Evolutionary conservation across 2,113 vertebrate species (phyloP).

Genomic region (Ammodytes dubius): DNA sequence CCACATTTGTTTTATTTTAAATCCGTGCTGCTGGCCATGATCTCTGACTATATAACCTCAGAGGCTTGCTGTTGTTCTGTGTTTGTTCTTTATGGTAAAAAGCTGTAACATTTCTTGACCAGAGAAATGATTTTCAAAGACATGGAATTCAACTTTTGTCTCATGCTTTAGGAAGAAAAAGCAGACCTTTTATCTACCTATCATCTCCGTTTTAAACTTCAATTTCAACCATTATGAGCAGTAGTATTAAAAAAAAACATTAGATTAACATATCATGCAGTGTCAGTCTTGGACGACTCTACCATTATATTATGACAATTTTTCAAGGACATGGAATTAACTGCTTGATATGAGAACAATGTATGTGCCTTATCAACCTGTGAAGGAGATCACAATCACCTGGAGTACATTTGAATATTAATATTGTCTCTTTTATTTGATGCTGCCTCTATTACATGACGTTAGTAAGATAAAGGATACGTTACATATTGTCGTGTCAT

Average conservation of each 20-base stretch:
- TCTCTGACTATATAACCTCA: slow-evolving; percentile 9
- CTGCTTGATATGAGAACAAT: not conserved
- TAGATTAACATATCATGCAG: not conserved
- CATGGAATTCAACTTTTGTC: not conserved
- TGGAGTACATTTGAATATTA: not conserved
- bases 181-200: not conserved
- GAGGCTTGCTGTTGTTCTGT: not conserved
- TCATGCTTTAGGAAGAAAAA: not conserved
- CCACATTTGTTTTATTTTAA: not conserved
- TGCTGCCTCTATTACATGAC: not conserved
- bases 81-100: not conserved
- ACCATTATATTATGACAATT: not conserved
- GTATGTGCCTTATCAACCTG: not conserved
- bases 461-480: not conserved
- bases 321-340: not conserved
- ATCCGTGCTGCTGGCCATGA: not conserved
- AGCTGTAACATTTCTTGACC: not conserved
- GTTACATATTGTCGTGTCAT: not conserved
- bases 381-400: not conserved
- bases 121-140: not conserved
- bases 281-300: not conserved
- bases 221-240: not conserved
- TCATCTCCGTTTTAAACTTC: not conserved
- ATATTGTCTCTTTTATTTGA: not conserved
- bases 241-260: not conserved